Evolutionary conservation across 1,140 invertebrate genomes (phyloP).

Genomic region (Lysiphlebus fabarum): DNA sequence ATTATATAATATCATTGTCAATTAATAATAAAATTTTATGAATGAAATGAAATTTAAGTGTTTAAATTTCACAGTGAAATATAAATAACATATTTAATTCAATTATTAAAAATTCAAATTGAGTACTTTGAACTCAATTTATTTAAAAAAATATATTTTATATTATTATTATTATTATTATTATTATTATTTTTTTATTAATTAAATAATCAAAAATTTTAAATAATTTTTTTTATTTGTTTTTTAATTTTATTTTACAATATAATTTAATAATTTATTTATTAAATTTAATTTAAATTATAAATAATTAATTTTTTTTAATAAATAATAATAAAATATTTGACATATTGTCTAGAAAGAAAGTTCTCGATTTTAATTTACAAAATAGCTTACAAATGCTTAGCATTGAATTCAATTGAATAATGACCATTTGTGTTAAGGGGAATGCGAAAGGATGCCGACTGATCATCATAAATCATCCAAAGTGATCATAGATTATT

Average conservation of each 20-base stretch:
- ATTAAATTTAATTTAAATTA: no score
- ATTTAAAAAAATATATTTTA: no score
- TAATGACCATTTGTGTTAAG: conserved; percentile 37
- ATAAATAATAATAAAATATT: no score
- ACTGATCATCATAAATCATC: conserved; percentile 48
- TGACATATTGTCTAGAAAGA: conserved; percentile 44
- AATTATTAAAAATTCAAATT: neutral
- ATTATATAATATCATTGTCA: neutral
- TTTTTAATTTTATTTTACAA: no score
- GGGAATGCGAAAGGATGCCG: conserved; percentile 39
- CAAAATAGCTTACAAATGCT: conserved; percentile 44
- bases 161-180: no score
- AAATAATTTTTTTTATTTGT: no score
- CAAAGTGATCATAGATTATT: conserved; percentile 35
- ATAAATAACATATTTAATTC: conserved; percentile 5
- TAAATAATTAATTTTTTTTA: no score
- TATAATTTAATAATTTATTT: no score
- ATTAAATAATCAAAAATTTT: no score
- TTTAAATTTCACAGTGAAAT: conserved; percentile 1
- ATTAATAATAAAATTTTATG: neutral
- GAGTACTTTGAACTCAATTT: conserved; percentile 5
- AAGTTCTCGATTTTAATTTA: conserved; percentile 56
- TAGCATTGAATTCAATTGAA: conserved; percentile 58
- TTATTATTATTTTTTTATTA: no score
- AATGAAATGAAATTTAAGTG: neutral